Percentiles rank a stretch among this genome's conserved stretches.
phyloP scores from a whole-genome alignment of 1,140 invertebrate genomes.

The Zaprionus nigranus region DNA sequence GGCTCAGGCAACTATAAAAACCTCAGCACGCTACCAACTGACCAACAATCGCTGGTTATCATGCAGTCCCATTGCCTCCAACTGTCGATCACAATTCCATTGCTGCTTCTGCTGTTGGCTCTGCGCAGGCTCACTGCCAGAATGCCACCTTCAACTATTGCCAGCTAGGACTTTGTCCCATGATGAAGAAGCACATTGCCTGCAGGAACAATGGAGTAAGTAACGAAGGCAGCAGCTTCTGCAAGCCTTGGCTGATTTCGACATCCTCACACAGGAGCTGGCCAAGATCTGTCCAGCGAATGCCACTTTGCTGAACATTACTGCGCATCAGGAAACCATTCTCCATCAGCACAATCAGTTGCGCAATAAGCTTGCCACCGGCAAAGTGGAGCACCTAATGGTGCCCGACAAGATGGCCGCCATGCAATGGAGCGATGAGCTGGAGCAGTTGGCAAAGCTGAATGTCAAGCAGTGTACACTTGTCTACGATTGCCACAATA shows the following conservation, averaged over 20 bases:
- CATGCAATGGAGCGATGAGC: conserved; percentile 55
- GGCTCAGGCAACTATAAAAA: conserved; percentile 50
- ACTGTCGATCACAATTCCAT: conserved; percentile 6
- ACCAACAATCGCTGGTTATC: conserved; percentile 23
- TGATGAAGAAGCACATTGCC: conserved; percentile 55
- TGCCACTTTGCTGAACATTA: conserved; percentile 46
- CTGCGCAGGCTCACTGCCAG: conserved; percentile 8
- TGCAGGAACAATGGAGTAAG: conserved; percentile 63
- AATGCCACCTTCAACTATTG: conserved; percentile 50
- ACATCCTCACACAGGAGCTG: conserved; percentile 23
- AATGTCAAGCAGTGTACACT: conserved; percentile 60
- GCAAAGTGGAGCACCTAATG: conserved; percentile 36
- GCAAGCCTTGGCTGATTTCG: no score
- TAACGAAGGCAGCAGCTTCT: not conserved
- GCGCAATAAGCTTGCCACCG: conserved; percentile 55
- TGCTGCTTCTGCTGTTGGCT: conserved; percentile 18
- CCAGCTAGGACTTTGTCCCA: conserved; percentile 38
- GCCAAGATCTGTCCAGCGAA: conserved; percentile 27
- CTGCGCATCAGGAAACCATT: conserved; percentile 38
- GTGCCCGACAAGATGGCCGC: conserved; percentile 62
- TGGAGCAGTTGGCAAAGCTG: conserved; percentile 50
- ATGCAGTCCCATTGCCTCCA: conserved; percentile 27
- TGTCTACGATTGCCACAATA: conserved; percentile 64
- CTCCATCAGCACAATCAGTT: conserved; percentile 48
- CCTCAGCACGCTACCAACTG: not conserved